Evolutionary conservation across 2,113 vertebrate genomes (phyloP).

Genomic region (Phrynosoma platyrhinos): DNA sequence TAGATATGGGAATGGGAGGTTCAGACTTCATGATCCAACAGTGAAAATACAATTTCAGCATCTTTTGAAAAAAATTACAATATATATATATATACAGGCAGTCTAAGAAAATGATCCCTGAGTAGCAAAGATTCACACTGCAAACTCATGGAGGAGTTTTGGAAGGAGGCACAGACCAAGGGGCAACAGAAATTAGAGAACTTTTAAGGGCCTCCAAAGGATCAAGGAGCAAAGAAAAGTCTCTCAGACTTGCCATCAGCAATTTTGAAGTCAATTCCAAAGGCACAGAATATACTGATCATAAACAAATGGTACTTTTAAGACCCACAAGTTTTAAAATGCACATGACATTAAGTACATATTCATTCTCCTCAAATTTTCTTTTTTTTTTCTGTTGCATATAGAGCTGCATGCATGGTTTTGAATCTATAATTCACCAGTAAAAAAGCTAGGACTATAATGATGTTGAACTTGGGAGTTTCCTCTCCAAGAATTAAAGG

Average conservation of each 20-base stretch:
- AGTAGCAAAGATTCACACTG: not conserved
- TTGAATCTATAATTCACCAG: not conserved
- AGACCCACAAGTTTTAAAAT: not conserved
- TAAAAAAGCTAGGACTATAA: not conserved
- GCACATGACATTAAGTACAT: not conserved
- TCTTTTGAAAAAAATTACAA: rapidly evolving
- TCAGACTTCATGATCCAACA: not conserved
- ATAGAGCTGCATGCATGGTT: not conserved
- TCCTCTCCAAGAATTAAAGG: not conserved
- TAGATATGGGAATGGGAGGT: not conserved
- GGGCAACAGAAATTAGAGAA: not conserved
- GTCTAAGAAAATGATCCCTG: not conserved
- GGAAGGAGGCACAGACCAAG: not conserved
- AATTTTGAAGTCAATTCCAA: not conserved
- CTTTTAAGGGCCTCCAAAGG: not conserved
- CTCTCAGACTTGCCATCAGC: not conserved
- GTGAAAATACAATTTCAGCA: not conserved
- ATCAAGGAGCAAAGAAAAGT: not conserved
- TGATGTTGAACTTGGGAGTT: not conserved
- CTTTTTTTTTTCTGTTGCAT: not conserved
- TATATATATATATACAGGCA: not conserved
- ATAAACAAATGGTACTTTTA: not conserved
- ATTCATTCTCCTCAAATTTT: not conserved
- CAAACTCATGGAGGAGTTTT: not conserved
- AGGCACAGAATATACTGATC: not conserved